Evolutionary conservation across 2,113 vertebrate species (phyloP), one percentile per base, ranked within the genome.

Genomic region (Rhea pennata): DNA sequence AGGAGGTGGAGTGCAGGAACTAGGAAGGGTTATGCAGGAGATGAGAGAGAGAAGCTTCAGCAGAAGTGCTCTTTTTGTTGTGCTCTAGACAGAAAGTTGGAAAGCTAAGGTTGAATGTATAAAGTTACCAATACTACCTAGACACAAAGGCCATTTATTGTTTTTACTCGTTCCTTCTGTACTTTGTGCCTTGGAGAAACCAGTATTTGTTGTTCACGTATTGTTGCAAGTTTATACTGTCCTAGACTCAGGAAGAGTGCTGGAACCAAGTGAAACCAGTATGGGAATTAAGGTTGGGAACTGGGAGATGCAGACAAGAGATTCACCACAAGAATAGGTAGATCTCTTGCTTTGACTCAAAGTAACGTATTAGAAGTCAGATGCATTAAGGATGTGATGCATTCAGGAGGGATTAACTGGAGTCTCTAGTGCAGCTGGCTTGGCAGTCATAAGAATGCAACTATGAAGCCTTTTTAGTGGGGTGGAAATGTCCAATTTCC

Each of bases 391-490:
- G 33, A 69, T 69, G 66, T 44, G 33, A 69, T 69, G 42, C 67
- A 70, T 69, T 69, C 42, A 69, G 83, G 40, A 93, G 22, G 64
- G 48, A 79, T 36, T 59, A 87, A 93, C 87, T 40, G 19, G 81
- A 76, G 27, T 91, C 62, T 93, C 80, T n/a, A 71, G 17, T 46
- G 64, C 72, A 93, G 69, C 36, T 86, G 90, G 46, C 64, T 84
- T 93, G 79, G 76, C 76, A 54, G 50, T 46, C 56, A 77, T 36
- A 88, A 77, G 69, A 71, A 88, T 64, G 72, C 62, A n/a, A 84
- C 77, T 90, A 44, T 91, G 86, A 86, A 62, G 83, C 69, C 65
- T 92, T 90, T 90, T 90, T 77, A 74, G 83, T 93, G 84, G 51
- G 58, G 67, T 88, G 64, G 79, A 93, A 95, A 93, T 53, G 88